Evolutionary conservation across 92 coral and sea anemone species (phyloP).

Genomic region (Porites lobata): DNA sequence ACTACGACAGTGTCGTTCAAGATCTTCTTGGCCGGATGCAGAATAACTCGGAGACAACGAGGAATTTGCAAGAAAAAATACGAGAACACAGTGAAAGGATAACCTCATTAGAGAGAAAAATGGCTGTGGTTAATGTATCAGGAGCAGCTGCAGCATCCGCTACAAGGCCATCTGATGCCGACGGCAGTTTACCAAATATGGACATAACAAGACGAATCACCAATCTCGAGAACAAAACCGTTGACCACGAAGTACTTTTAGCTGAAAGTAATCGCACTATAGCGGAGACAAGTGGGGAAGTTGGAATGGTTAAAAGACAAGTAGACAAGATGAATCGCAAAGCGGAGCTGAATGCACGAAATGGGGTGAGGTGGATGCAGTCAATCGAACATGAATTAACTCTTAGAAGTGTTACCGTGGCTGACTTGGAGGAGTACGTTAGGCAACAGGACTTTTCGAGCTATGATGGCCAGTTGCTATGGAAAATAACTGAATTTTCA

Average conservation of each 20-base stretch:
- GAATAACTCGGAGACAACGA: neutral
- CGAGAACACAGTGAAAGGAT: slow-evolving; percentile 30
- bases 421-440: slow-evolving; percentile 50
- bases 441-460: slow-evolving; percentile 25
- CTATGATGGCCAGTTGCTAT: slow-evolving; percentile 78
- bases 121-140: neutral
- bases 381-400: slow-evolving; percentile 35
- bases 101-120: slow-evolving; percentile 17
- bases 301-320: slow-evolving; percentile 15
- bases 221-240: slow-evolving; percentile 20
- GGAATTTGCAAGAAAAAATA: slow-evolving; percentile 2
- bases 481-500: slow-evolving; percentile 84
- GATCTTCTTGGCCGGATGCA: slow-evolving; percentile 25
- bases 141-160: neutral
- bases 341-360: slow-evolving; percentile 4
- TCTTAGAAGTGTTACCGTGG: slow-evolving; percentile 43
- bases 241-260: slow-evolving; percentile 40
- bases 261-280: slow-evolving; percentile 44
- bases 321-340: neutral
- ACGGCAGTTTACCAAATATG: neutral
- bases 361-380: slow-evolving; percentile 38
- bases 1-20: slow-evolving; percentile 22
- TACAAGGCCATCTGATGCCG: neutral
- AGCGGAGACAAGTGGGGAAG: slow-evolving; percentile 17
- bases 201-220: neutral